phyloP scores from a whole-genome alignment of 2,113 vertebrate species.

The Strix aluco region DNA sequence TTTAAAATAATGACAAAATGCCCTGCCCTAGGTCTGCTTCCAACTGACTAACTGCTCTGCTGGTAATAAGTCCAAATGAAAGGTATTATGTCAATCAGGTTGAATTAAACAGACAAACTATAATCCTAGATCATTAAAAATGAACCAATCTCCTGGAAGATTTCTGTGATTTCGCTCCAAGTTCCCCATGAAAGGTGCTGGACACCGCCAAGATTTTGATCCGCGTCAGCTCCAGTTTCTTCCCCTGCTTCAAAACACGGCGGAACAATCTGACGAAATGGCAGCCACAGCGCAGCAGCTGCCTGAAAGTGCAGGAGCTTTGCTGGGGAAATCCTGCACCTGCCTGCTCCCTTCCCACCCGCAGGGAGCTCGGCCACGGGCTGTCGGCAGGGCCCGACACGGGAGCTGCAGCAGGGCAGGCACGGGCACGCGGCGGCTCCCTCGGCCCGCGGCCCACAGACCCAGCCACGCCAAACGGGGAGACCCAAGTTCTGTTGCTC shows the following conservation, averaged over 20 bases:
- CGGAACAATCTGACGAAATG: neutral
- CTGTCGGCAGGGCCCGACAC: neutral
- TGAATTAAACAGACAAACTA: slow-evolving; percentile 72
- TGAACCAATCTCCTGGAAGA: slow-evolving; percentile 25
- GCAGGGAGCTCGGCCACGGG: too few relatives aligned
- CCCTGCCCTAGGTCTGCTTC: slow-evolving; percentile 57
- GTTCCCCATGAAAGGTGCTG: neutral
- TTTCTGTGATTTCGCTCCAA: neutral
- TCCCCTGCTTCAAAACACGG: neutral
- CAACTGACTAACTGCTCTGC: neutral
- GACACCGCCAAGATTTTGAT: neutral
- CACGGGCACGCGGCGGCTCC: too few relatives aligned
- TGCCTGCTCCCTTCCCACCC: neutral
- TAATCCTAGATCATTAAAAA: slow-evolving; percentile 60
- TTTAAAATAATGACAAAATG: slow-evolving; percentile 63
- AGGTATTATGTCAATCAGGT: slow-evolving; percentile 61
- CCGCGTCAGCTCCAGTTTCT: slow-evolving; percentile 18
- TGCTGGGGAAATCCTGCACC: accelerated
- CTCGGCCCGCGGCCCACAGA: neutral
- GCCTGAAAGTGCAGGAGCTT: neutral
- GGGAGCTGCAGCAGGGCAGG: neutral
- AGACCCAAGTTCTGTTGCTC: neutral
- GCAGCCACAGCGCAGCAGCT: neutral
- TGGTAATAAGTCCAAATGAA: slow-evolving; percentile 69
- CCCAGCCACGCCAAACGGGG: accelerated